Conservation (phyloP, 2,888 invertebrate species). For the Cordilura impudica region DNA sequence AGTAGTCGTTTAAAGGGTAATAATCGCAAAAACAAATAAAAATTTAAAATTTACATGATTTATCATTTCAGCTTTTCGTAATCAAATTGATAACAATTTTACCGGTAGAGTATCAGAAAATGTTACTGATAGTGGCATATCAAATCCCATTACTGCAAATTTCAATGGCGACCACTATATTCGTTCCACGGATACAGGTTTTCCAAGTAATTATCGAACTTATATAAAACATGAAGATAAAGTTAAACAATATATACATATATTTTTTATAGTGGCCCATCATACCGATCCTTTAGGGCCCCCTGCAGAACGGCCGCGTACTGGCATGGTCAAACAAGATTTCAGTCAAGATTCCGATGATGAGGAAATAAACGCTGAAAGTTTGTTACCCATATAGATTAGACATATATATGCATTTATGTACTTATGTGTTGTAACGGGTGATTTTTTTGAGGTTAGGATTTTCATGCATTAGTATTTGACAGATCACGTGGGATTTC, state of each 20-base stretch:
- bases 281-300: conserved; percentile 77
- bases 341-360: conserved; percentile 74
- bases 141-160: conserved; percentile 56
- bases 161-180: conserved; percentile 66
- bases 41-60: neutral
- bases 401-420: too few species aligned
- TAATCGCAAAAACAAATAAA: neutral
- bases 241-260: neutral
- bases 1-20: conserved; percentile 68
- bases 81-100: conserved; percentile 68
- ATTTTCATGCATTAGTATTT: too few species aligned
- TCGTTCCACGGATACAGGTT: conserved; percentile 44
- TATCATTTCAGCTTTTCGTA: conserved; percentile 62
- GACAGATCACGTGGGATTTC: too few species aligned
- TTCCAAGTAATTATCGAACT: conserved; percentile 54
- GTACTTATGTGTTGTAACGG: too few species aligned
- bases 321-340: conserved; percentile 72
- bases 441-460: too few species aligned
- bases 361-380: conserved; percentile 76
- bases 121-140: conserved; percentile 56
- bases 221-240: too few species aligned
- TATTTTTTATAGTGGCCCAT: conserved; percentile 61
- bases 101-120: conserved; percentile 61
- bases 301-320: conserved; percentile 76
- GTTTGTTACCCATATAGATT: conserved; percentile 75